Conservation (phyloP, 2,113 vertebrate species). For the Bucco capensis region DNA sequence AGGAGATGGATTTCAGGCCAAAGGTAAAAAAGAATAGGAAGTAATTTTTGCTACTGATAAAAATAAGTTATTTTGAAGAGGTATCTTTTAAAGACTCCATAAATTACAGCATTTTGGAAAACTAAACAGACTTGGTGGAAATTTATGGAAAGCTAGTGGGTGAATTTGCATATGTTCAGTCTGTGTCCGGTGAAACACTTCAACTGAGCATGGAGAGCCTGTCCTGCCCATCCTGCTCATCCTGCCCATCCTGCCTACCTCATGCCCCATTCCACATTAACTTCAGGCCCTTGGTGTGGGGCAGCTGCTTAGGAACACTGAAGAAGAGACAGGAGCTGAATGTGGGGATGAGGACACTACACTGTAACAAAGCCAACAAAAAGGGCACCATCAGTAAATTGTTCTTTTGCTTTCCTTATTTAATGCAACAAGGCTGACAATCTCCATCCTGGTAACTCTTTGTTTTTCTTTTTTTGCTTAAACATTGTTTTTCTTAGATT, state of each 20-base stretch:
- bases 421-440: not conserved
- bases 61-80: not conserved
- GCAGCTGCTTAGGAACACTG: not conserved
- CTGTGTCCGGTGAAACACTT: not conserved
- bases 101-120: not conserved
- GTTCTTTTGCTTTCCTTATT: not conserved
- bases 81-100: not conserved
- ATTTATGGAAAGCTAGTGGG: not conserved
- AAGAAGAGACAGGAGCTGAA: not conserved
- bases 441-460: not conserved
- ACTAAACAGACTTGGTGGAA: not conserved
- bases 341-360: not conserved
- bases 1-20: not conserved
- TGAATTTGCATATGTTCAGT: not conserved
- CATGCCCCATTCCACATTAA: accelerated
- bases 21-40: not conserved
- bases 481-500: not conserved
- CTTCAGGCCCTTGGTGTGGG: not conserved
- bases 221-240: not conserved
- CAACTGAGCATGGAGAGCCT: not conserved
- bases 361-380: not conserved
- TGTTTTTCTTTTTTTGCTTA: no score
- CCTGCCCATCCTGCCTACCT: not conserved
- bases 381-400: not conserved
- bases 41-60: not conserved